Evolutionary conservation across 1,140 invertebrate species (phyloP).

Genomic region (Danaus plexippus): DNA sequence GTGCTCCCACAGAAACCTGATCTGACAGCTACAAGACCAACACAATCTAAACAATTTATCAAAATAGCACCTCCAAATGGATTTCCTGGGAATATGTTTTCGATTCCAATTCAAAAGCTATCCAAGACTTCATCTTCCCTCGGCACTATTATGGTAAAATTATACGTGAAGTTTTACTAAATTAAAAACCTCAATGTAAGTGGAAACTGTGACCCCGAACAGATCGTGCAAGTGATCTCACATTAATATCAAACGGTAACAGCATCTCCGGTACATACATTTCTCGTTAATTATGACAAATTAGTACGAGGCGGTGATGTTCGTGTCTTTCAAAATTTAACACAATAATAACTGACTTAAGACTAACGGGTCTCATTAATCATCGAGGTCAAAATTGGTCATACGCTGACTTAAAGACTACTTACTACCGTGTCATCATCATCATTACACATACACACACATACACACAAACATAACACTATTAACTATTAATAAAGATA

Average conservation of each 20-base stretch:
- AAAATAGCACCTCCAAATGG: constrained; percentile 60
- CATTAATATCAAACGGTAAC: not conserved
- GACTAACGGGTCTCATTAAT: constrained; percentile 63
- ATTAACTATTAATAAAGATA: too few relatives aligned
- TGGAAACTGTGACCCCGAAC: too few relatives aligned
- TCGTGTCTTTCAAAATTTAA: constrained; percentile 53
- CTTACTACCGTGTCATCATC: constrained; percentile 18
- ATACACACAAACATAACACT: too few relatives aligned
- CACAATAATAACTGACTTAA: constrained; percentile 59
- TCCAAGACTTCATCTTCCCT: too few relatives aligned
- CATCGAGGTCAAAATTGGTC: constrained; percentile 62
- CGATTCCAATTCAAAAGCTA: too few relatives aligned
- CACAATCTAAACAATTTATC: constrained; percentile 64
- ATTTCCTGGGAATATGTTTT: constrained; percentile 44
- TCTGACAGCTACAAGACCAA: constrained; percentile 44
- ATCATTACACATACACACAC: too few relatives aligned
- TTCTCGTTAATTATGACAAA: constrained; percentile 34
- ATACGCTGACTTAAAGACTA: constrained; percentile 41
- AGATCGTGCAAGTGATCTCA: too few relatives aligned
- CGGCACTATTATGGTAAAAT: too few relatives aligned
- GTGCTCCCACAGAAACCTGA: constrained; percentile 54
- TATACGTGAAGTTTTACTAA: too few relatives aligned
- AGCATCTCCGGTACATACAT: constrained; percentile 7
- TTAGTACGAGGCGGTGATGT: constrained; percentile 29
- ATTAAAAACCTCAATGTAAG: too few relatives aligned